Evolutionary conservation across 2,888 invertebrate species (phyloP).

Genomic region (Drosophila anomalata): DNA sequence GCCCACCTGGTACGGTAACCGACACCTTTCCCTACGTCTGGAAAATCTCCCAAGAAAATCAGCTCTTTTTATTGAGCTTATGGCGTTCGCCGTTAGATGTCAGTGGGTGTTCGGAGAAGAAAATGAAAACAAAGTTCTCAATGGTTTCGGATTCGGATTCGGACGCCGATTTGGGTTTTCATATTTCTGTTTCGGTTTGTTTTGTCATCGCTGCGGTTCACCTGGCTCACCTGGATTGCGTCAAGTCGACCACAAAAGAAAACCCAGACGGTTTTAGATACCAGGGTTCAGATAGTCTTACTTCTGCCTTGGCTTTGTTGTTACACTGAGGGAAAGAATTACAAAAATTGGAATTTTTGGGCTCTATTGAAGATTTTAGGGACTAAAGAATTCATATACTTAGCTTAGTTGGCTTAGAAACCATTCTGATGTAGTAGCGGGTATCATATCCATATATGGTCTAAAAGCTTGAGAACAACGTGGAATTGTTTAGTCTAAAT

Average conservation of each 20-base stretch:
- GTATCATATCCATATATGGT: too few species aligned
- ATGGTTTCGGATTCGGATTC: conserved; percentile 37
- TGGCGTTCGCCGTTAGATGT: conserved; percentile 21
- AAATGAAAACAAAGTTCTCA: conserved; percentile 31
- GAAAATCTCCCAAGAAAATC: conserved; percentile 27
- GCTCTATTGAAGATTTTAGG: too few species aligned
- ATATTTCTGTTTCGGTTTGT: conserved; percentile 16
- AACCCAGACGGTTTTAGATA: conserved; percentile 27
- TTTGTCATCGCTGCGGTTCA: conserved; percentile 65
- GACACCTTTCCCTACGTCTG: conserved; percentile 11
- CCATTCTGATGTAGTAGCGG: too few species aligned
- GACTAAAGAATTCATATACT: too few species aligned
- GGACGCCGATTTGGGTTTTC: conserved; percentile 19
- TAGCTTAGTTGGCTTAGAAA: too few species aligned
- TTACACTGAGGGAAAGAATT: conserved; percentile 7
- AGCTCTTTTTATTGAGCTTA: conserved; percentile 20
- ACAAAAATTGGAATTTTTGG: background rate
- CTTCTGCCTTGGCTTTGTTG: conserved; percentile 10
- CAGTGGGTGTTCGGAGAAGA: conserved; percentile 32
- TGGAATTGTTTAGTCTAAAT: too few species aligned
- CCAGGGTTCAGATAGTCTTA: conserved; percentile 15
- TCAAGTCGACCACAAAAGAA: conserved; percentile 60
- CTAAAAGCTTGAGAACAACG: too few species aligned
- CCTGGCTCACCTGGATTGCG: conserved; percentile 54
- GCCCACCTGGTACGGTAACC: conserved; percentile 34